Evolutionary conservation across 2,888 invertebrate species (phyloP).

Genomic region (Pseudococcus longispinus): DNA sequence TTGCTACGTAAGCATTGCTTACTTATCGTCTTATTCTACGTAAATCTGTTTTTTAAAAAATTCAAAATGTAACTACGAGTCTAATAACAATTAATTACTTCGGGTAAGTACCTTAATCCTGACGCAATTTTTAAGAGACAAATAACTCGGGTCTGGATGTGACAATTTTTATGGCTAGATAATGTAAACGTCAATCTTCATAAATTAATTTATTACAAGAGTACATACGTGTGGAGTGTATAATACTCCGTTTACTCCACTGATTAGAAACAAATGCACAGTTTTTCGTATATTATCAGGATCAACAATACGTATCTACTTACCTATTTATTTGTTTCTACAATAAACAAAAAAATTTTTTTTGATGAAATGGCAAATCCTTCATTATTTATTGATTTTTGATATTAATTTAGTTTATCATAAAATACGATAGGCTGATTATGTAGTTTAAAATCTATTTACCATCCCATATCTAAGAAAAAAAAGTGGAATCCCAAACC

Average conservation of each 20-base stretch:
- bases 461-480: too few species aligned
- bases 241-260: background rate
- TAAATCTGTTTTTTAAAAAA: background rate
- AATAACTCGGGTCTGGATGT: background rate
- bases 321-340: background rate
- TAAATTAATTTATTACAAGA: background rate
- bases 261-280: background rate
- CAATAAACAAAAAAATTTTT: background rate
- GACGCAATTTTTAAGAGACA: too few species aligned
- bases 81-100: too few species aligned
- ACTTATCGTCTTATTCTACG: background rate
- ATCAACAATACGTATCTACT: background rate
- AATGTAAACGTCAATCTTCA: background rate
- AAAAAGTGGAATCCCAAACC: too few species aligned
- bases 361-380: background rate
- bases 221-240: background rate
- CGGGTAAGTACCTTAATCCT: too few species aligned
- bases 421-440: too few species aligned
- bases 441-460: too few species aligned
- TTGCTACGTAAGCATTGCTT: too few species aligned
- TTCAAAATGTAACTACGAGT: too few species aligned
- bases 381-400: background rate
- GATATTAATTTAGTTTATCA: background rate
- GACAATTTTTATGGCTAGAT: background rate
- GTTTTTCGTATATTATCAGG: background rate